Base-by-base conservation (phyloP, 2,888 invertebrate species). In the Tromatobia lineatoria region DNA sequence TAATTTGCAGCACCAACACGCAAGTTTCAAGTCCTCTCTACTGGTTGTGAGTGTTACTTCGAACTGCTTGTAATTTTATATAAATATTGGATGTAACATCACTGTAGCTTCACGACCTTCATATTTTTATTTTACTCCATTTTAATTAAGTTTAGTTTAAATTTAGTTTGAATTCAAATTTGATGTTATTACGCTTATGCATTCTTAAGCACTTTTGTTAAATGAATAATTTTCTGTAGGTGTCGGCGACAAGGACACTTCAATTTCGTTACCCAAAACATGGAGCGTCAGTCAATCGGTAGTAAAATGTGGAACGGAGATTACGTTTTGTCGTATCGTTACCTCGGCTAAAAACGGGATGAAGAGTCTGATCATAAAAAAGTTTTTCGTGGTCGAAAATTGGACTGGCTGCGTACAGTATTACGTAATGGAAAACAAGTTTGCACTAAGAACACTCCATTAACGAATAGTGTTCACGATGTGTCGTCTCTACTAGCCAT, bases 341-440 rank as follows among this genome's bases (percentile, higher is more conserved):
- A 50, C n/a, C n/a, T 1, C n/a, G n/a, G n/a, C n/a, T 7, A 1
- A 50, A n/a, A 50, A 50, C 7, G 50, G 18, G 18, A 50, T 7
- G 0, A 50, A 50, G 50, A 18, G n/a, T n/a, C n/a, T 50, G 18
- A 50, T 18, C 15, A 6, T 50, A 18, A 50, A 50, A 18, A 50
- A n/a, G 4, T 50, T 2, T 18, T 2, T 50, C n/a, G 50, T 50
- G n/a, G 18, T 50, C n/a, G 50, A 50, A 6, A n/a, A 50, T 50
- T 50, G 50, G 50, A 50, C n/a, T 50, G 50, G 50, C 50, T 6
- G 18, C 6, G 4, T 57, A 3, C 57, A 25, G 11, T 57, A 57
- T 25, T 57, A 57, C 25, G 57, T 57, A 25, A 57, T 6, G 57
- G 57, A 23, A 57, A 20, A 57, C 23, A 57, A 57, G 57, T 15